phyloP scores from a whole-genome alignment of 2,888 invertebrate species.

The Marronus borbonicus region DNA sequence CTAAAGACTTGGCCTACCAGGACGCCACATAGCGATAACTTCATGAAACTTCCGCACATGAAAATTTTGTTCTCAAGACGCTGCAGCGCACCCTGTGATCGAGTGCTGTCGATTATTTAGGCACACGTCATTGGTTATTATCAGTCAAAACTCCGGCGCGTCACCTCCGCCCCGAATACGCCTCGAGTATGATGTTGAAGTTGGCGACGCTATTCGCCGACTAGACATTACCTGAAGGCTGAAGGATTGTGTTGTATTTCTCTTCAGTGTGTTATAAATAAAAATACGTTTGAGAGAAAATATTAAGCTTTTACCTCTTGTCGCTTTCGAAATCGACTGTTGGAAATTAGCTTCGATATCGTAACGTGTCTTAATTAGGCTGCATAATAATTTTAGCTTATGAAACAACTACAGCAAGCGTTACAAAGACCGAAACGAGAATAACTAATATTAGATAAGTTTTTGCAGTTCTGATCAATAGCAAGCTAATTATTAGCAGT shows the following conservation, averaged over 20 bases:
- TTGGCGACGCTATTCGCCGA: slow-evolving; percentile 3
- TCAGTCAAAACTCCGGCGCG: slow-evolving; percentile 34
- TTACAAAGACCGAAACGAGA: background rate
- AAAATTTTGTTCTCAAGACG: background rate
- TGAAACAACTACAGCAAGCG: too few species aligned
- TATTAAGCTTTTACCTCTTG: background rate
- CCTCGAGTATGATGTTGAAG: slow-evolving; percentile 18
- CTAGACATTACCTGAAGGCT: background rate
- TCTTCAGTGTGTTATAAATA: slow-evolving; percentile 6
- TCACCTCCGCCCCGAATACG: background rate
- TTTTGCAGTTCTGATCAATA: background rate
- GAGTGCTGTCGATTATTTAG: slow-evolving; percentile 43
- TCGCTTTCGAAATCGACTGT: background rate
- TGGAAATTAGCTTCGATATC: too few species aligned
- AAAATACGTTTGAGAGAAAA: too few species aligned
- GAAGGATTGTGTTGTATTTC: background rate
- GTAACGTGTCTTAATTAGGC: too few species aligned
- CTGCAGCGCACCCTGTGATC: background rate
- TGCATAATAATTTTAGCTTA: background rate
- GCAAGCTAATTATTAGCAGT: background rate
- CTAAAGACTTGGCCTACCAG: background rate
- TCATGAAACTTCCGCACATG: background rate
- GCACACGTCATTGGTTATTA: slow-evolving; percentile 38
- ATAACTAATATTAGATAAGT: background rate
- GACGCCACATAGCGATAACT: too few species aligned